phyloP scores from a whole-genome alignment of 2,113 vertebrate species.

The Pogona vitticeps region DNA sequence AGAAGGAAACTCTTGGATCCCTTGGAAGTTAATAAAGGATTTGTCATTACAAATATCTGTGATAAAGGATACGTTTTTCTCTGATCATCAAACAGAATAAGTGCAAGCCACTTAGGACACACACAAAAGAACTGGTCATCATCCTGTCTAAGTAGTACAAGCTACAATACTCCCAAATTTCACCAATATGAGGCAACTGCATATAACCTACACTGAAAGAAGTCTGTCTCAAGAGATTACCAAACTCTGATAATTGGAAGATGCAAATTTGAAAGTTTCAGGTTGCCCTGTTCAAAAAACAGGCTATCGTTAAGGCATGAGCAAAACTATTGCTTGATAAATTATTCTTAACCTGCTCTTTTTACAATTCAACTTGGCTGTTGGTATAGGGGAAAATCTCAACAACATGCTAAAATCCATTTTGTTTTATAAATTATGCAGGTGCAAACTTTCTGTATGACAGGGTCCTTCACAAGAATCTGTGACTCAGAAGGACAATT shows the following conservation, averaged over 20 bases:
- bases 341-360: neutral
- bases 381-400: neutral
- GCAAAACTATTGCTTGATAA: no score
- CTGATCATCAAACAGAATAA: no score
- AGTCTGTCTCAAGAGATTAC: neutral
- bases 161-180: neutral
- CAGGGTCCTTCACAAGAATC: neutral
- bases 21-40: neutral
- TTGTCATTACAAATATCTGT: neutral
- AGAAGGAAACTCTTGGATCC: neutral
- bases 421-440: neutral
- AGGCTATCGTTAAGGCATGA: no score
- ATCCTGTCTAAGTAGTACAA: no score
- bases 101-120: no score
- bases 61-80: neutral
- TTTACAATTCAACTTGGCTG: neutral
- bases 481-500: neutral
- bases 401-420: neutral
- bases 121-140: neutral
- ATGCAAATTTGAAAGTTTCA: neutral
- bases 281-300: neutral
- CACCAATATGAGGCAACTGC: no score
- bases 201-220: neutral
- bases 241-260: neutral
- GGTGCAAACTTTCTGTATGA: no score